phyloP scores from a whole-genome alignment of 2,888 invertebrate genomes.

The Chydorus sphaericus region DNA sequence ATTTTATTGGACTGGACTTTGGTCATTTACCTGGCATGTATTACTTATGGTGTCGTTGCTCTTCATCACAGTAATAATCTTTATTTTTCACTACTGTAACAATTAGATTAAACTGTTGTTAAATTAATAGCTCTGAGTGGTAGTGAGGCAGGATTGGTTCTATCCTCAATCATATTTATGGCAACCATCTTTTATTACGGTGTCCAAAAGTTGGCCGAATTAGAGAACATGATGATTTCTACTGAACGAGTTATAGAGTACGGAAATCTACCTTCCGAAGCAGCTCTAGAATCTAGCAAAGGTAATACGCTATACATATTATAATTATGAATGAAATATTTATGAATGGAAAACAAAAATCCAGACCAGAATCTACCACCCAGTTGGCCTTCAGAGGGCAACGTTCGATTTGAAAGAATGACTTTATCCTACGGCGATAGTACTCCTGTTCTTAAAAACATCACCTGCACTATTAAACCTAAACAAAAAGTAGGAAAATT shows the following conservation, averaged over 20 bases:
- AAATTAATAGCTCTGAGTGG: constrained; percentile 17
- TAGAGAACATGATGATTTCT: constrained; percentile 69
- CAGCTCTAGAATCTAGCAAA: constrained; percentile 35
- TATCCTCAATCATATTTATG: constrained; percentile 25
- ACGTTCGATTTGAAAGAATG: constrained; percentile 20
- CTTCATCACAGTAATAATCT: constrained; percentile 34
- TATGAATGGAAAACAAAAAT: too few relatives aligned
- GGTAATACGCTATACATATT: too few relatives aligned
- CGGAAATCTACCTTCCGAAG: constrained; percentile 56
- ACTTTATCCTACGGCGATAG: constrained; percentile 27
- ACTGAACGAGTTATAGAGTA: constrained; percentile 38
- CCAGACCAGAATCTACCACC: constrained; percentile 30
- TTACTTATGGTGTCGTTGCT: constrained; percentile 70
- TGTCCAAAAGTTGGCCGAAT: constrained; percentile 78
- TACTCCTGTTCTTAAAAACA: constrained; percentile 31
- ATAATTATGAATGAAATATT: too few relatives aligned
- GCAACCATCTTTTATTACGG: constrained; percentile 54
- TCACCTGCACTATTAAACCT: constrained; percentile 29
- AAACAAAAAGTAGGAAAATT: constrained; percentile 29
- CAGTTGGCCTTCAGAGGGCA: constrained; percentile 30
- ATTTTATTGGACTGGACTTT: constrained; percentile 83
- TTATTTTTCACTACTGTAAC: neutral
- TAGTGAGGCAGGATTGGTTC: constrained; percentile 25
- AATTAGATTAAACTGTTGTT: neutral
- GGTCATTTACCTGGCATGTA: constrained; percentile 65